phyloP scores from a whole-genome alignment of 2,888 invertebrate genomes.

The Acanthosepion pharaonis region DNA sequence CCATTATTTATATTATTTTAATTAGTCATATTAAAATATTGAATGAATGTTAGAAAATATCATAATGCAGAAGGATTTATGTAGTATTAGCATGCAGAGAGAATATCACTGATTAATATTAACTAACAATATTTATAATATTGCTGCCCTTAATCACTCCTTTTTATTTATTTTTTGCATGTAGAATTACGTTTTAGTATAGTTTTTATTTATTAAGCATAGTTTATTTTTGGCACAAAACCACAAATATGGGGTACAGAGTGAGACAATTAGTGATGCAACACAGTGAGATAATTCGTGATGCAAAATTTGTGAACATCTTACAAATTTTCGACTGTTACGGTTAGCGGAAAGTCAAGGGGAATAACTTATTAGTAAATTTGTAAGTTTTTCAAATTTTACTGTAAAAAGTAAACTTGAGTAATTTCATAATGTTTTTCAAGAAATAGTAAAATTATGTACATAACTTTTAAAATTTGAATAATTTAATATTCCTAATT shows the following conservation, averaged over 20 bases:
- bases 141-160: neutral
- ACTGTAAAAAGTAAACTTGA: neutral
- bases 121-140: neutral
- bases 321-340: no score
- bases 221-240: no score
- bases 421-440: neutral
- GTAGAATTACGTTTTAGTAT: no score
- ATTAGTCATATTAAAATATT: neutral
- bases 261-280: no score
- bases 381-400: neutral
- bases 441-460: no score
- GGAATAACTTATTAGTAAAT: neutral
- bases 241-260: no score
- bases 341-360: neutral
- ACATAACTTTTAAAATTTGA: no score
- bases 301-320: no score
- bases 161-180: no score
- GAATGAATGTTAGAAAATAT: neutral
- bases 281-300: no score
- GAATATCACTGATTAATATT: neutral
- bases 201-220: no score
- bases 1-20: neutral
- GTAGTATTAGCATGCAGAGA: neutral
- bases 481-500: neutral
- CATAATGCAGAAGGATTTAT: neutral